These are phyloP conservation scores for Athalia cordata DNA, from an alignment of 2,888 invertebrate genomes.

Conservation along the genomic window DNA sequence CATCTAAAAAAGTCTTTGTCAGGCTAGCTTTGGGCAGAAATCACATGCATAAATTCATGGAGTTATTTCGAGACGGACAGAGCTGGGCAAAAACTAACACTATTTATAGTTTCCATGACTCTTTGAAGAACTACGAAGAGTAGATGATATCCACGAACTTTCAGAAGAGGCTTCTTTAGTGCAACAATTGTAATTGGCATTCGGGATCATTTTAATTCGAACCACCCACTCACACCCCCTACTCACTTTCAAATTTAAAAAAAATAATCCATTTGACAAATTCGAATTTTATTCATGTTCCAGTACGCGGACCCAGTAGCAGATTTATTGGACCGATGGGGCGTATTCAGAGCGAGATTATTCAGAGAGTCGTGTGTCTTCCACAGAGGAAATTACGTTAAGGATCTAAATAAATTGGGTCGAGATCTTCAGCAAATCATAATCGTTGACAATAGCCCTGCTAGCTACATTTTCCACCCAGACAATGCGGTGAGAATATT, in stretches of 20 bases:
- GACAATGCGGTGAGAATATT: conserved; percentile 95
- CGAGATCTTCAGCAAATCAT: conserved; percentile 97
- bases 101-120: conserved; percentile 25
- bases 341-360: conserved; percentile 95
- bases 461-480: conserved; percentile 99
- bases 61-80: conserved; percentile 18
- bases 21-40: background rate
- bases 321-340: conserved; percentile 98
- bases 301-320: conserved; percentile 99
- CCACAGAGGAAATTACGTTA: conserved; percentile 99
- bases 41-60: background rate
- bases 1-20: background rate
- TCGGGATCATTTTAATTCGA: background rate
- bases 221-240: too few species aligned
- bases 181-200: background rate
- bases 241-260: too few species aligned
- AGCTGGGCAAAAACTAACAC: conserved; percentile 18
- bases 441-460: conserved; percentile 99
- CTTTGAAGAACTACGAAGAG: background rate
- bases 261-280: too few species aligned
- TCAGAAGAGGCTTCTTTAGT: background rate
- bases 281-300: conserved; percentile 50
- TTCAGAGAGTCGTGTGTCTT: conserved; percentile 99
- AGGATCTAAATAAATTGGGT: conserved; percentile 98
- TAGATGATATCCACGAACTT: background rate